Base-by-base conservation (phyloP, 2,797 vertebrate species). In the Halcyon chelicuti region DNA sequence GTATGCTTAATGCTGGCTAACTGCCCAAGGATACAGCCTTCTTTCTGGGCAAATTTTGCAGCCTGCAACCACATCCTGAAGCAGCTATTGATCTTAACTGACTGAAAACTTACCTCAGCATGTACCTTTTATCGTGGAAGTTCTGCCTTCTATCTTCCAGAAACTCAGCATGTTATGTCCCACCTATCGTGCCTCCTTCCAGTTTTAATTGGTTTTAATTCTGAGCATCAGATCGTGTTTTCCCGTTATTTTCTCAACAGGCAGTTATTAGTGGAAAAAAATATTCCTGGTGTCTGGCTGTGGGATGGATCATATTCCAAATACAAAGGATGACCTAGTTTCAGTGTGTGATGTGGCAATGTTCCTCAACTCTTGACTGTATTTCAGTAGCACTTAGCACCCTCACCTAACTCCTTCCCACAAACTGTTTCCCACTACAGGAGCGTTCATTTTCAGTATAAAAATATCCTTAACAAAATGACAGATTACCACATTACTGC, bases 361-460 rank as follows among this genome's bases (percentile, higher is more conserved):
- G 79, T 88, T 63, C 67, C 80, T 85, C 88, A 79, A 28, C 31
- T 90, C 47, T 65, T 60, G 66, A 21, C 54, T 65, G 35, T 47
- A 29, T 79, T 94, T 85, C 92, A 79, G 83, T 75, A 89, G 80
- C 88, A 94, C 60, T 96, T 96, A 96, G 73, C 80, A 85, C 71
- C 44, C 77, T 96, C 71, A 96, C 93, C 94, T 92, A 90, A 83
- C 60, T 91, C 23, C 54, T 90, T 44, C 80, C 92, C 74, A n/a
- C 94, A 96, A 39, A 77, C 25, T 33, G 14, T 85, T 92, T 93
- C 71, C 39, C 92, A 79, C 71, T 90, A 14, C 54, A 81, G 52
- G 28, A 89, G 39, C 31, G 60, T 73, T 95, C 92, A 85, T 87
- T 95, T 95, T 95, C 67, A 87, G 80, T 65, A 57, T 61, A 93